Evolutionary conservation across 2,113 vertebrate species (phyloP).

Genomic region (Sander lucioperca): DNA sequence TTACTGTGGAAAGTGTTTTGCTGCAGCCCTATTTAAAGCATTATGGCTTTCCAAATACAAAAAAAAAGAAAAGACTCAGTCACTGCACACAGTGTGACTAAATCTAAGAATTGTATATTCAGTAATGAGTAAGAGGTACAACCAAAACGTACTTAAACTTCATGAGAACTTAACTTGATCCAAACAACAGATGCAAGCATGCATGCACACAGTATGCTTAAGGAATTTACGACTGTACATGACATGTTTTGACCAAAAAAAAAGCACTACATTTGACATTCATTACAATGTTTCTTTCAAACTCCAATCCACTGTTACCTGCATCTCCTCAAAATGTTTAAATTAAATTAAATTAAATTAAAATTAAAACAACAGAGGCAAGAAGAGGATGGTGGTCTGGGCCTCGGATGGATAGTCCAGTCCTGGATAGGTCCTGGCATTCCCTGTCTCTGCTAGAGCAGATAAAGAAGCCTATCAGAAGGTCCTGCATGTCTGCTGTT

Average conservation of each 20-base stretch:
- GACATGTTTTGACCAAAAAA: background rate
- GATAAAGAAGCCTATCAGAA: background rate
- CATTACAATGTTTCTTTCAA: no score
- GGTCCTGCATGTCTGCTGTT: constrained; percentile 2
- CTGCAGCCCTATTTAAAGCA: constrained; percentile 58
- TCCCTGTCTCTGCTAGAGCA: background rate
- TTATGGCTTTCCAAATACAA: constrained; percentile 37
- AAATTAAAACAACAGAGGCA: no score
- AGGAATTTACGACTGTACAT: background rate
- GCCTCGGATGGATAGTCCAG: background rate
- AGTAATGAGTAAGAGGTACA: constrained; percentile 4
- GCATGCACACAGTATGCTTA: background rate
- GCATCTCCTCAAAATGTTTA: no score
- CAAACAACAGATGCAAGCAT: background rate
- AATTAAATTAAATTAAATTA: no score
- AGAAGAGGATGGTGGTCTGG: background rate
- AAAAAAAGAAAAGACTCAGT: constrained; percentile 18
- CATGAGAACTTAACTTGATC: background rate
- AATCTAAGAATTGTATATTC: constrained; percentile 1
- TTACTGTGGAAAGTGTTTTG: constrained; percentile 41
- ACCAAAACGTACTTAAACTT: background rate
- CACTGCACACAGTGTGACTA: constrained; percentile 19
- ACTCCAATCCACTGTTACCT: background rate
- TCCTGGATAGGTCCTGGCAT: background rate
- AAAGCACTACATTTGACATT: background rate